Evolutionary conservation across 2,797 vertebrate species (phyloP).

Genomic region (Acanthurus lineatus): DNA sequence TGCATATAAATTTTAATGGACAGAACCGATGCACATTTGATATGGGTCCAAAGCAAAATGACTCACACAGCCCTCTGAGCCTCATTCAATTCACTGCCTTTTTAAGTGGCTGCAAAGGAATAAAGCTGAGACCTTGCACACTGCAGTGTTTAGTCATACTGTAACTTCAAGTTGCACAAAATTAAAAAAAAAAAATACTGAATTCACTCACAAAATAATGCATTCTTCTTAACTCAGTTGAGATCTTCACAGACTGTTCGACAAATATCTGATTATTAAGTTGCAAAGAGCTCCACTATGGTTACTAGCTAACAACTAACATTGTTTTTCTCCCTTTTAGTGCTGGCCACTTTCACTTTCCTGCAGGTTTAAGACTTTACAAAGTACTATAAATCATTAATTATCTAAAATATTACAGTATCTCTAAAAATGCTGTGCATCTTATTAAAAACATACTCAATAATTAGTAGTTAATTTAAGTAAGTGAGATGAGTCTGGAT

Average conservation of each 20-base stretch:
- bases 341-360: neutral
- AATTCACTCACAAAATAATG: no score
- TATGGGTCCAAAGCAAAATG: slow-evolving; percentile 36
- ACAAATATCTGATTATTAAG: neutral
- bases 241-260: no score
- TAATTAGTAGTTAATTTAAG: no score
- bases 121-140: slow-evolving; percentile 2
- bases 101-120: slow-evolving; percentile 12
- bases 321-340: neutral
- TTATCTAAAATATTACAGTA: neutral
- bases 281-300: neutral
- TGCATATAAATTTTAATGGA: slow-evolving; percentile 33
- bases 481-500: no score
- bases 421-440: slow-evolving; percentile 7
- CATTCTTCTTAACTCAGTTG: neutral
- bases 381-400: neutral
- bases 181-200: neutral
- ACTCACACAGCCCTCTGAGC: slow-evolving; percentile 27
- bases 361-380: slow-evolving; percentile 1
- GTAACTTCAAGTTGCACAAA: neutral
- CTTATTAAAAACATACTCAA: neutral
- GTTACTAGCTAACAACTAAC: neutral
- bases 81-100: slow-evolving; percentile 16
- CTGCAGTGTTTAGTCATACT: slow-evolving; percentile 14
- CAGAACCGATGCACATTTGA: slow-evolving; percentile 43